Conservation (phyloP, 2,888 invertebrate species). For the Onthophagus sagittarius region DNA sequence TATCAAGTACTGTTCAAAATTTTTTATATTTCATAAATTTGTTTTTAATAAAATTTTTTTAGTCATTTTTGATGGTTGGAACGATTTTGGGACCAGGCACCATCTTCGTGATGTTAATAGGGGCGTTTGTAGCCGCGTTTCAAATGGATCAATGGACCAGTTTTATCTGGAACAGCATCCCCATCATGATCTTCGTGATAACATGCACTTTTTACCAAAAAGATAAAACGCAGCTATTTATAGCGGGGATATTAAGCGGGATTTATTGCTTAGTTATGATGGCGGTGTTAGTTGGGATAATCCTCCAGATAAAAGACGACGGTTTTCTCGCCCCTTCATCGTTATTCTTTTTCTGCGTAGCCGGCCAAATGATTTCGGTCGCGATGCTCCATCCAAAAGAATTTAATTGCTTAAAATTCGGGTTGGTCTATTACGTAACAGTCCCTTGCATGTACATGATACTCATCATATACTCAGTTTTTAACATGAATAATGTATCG, state of each 20-base stretch:
- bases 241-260: conserved; percentile 73
- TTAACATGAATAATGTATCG: conserved; percentile 88
- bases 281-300: conserved; percentile 77
- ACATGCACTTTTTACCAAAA: conserved; percentile 64
- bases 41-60: conserved; percentile 48
- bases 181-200: conserved; percentile 61
- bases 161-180: conserved; percentile 64
- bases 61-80: conserved; percentile 65
- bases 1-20: conserved; percentile 56
- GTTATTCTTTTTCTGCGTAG: conserved; percentile 74
- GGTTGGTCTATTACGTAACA: conserved; percentile 82
- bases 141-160: conserved; percentile 65
- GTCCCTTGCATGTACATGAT: conserved; percentile 95
- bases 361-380: conserved; percentile 61
- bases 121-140: conserved; percentile 76
- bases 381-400: conserved; percentile 78
- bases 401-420: conserved; percentile 67
- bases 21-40: too few species aligned
- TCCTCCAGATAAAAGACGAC: conserved; percentile 73
- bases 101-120: conserved; percentile 78
- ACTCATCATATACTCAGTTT: conserved; percentile 85
- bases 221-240: conserved; percentile 49
- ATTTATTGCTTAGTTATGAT: conserved; percentile 83
- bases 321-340: conserved; percentile 79
- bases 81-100: conserved; percentile 79